phyloP scores from a whole-genome alignment of 1,140 invertebrate genomes.

The Penaeus chinensis region DNA sequence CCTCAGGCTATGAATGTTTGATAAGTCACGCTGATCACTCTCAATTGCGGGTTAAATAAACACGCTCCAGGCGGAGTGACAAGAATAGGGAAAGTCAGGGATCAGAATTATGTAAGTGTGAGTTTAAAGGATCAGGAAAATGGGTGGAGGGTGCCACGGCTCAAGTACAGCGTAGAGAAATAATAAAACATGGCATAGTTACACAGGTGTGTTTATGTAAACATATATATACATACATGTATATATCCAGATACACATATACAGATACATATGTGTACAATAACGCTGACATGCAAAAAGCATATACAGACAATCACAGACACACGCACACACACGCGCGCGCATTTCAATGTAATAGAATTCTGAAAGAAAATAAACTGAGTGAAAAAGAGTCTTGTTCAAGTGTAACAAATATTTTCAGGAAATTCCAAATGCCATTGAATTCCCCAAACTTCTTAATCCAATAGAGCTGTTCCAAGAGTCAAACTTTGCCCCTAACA shows the following conservation, averaged over 20 bases:
- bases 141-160: too few species aligned
- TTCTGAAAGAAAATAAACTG: not conserved
- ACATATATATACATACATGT: not conserved
- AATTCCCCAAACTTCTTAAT: conserved; percentile 56
- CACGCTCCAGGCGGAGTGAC: conserved; percentile 28
- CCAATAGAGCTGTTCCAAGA: conserved; percentile 37
- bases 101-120: not conserved
- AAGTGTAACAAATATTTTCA: conserved; percentile 54
- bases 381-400: conserved; percentile 15
- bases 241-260: conserved; percentile 8
- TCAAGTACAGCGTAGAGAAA: not conserved
- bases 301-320: conserved; percentile 8
- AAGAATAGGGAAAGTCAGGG: not conserved
- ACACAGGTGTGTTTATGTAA: not conserved
- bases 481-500: conserved; percentile 51
- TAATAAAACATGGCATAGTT: not conserved
- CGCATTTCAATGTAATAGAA: not conserved
- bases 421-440: conserved; percentile 38
- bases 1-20: conserved; percentile 51
- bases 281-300: not conserved
- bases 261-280: conserved; percentile 1
- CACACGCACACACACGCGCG: conserved; percentile 13
- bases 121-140: not conserved
- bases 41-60: conserved; percentile 57
- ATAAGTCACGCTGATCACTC: conserved; percentile 55